phyloP scores from a whole-genome alignment of 2,797 vertebrate genomes.

The Trachurus trachurus region DNA sequence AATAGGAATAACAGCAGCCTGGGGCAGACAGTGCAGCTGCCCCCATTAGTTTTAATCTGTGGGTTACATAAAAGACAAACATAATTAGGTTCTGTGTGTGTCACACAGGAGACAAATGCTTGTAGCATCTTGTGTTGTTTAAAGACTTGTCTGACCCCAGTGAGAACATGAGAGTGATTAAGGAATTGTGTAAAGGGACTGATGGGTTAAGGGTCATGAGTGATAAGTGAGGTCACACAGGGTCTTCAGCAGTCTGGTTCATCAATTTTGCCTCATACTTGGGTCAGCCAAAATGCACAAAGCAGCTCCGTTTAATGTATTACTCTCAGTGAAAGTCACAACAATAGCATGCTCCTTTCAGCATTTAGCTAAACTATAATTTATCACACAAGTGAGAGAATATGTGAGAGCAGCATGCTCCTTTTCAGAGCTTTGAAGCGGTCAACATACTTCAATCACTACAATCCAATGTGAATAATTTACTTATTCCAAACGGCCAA shows the following conservation, averaged over 20 bases:
- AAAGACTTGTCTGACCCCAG: slow-evolving; percentile 70
- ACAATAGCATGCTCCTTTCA: slow-evolving; percentile 63
- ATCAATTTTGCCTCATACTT: slow-evolving; percentile 76
- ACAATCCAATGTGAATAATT: slow-evolving; percentile 53
- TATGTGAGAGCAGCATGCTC: slow-evolving; percentile 27
- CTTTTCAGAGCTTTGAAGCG: slow-evolving; percentile 42
- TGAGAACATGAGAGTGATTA: slow-evolving; percentile 77
- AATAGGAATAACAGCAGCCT: slow-evolving; percentile 69
- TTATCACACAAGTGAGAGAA: slow-evolving; percentile 65
- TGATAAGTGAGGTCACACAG: slow-evolving; percentile 80
- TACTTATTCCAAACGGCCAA: slow-evolving; percentile 46
- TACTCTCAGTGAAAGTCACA: slow-evolving; percentile 60
- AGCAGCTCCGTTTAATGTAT: slow-evolving; percentile 65
- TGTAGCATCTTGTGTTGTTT: slow-evolving; percentile 72
- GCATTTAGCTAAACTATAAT: slow-evolving; percentile 55
- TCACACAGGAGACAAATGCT: slow-evolving; percentile 76
- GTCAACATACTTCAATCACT: slow-evolving; percentile 39
- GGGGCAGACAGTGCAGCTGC: slow-evolving; percentile 78
- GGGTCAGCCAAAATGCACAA: slow-evolving; percentile 58
- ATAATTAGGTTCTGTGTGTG: slow-evolving; percentile 70
- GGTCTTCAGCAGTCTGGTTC: slow-evolving; percentile 67
- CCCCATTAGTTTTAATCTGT: slow-evolving; percentile 74
- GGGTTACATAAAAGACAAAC: slow-evolving; percentile 73
- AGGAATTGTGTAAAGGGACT: slow-evolving; percentile 72
- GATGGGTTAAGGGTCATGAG: slow-evolving; percentile 72